A percentile compares a stretch with the other conserved stretches of the same genome.
Conservation (phyloP, 2,797 vertebrate species). For the Hydrolagus colliei region DNA sequence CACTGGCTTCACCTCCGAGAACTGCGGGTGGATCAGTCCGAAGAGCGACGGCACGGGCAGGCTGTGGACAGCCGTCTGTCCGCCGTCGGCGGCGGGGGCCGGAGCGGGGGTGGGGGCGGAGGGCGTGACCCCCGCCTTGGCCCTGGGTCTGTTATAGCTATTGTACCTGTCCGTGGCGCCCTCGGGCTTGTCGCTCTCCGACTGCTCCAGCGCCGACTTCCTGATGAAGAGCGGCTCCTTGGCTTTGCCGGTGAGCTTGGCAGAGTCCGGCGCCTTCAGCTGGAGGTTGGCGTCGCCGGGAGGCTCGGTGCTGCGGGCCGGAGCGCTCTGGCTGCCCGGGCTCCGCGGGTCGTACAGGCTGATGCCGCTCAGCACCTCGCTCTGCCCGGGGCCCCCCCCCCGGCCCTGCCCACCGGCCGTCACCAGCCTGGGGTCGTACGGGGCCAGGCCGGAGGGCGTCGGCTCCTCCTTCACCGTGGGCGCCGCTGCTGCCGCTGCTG, state of each 20-base stretch:
- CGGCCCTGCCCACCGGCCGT: conserved; percentile 58
- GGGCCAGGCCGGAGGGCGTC: not conserved
- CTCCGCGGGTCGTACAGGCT: conserved; percentile 86
- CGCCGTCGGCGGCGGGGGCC: conserved; percentile 35
- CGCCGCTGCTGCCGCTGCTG: too few species aligned
- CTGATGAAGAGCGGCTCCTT: conserved; percentile 83
- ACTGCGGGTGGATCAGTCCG: conserved; percentile 45
- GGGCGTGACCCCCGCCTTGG: conserved; percentile 60
- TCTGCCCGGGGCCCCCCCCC: conserved; percentile 50
- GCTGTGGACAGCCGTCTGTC: conserved; percentile 62
- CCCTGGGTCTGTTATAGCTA: conserved; percentile 83
- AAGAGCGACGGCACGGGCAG: conserved; percentile 79
- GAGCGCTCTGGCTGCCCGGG: conserved; percentile 55
- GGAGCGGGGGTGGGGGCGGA: conserved; percentile 31
- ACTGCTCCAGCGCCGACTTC: conserved; percentile 82
- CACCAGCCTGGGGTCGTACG: conserved; percentile 76
- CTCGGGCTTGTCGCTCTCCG: conserved; percentile 62
- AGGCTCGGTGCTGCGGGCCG: conserved; percentile 43
- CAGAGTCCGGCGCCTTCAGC: conserved; percentile 47
- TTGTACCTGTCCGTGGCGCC: conserved; percentile 77
- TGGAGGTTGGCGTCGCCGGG: conserved; percentile 37
- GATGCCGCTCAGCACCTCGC: conserved; percentile 77
- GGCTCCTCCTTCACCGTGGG: not conserved
- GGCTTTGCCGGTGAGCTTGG: conserved; percentile 56
- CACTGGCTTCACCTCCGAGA: conserved; percentile 60